A percentile compares a stretch with the other conserved stretches of the same genome.
phyloP scores from a whole-genome alignment of 2,113 vertebrate genomes.

The Psilopogon haemacephalus region DNA sequence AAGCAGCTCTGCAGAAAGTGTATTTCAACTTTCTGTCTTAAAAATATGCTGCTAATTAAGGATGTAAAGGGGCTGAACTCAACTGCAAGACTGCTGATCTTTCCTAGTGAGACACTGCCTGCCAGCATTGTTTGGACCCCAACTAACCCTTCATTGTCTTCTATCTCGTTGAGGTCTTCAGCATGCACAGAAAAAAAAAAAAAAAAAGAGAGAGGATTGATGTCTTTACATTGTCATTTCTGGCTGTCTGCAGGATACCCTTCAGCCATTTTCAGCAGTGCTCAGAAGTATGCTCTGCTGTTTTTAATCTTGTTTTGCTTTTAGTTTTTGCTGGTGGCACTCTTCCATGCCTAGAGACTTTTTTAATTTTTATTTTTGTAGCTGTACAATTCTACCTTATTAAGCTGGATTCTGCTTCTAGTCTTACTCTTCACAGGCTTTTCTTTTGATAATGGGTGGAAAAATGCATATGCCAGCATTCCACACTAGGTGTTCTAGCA shows the following conservation, averaged over 20 bases:
- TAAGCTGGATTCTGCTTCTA: constrained; percentile 40
- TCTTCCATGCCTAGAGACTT: constrained; percentile 31
- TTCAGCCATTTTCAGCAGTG: constrained; percentile 62
- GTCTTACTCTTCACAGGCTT: constrained; percentile 30
- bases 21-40: constrained; percentile 58
- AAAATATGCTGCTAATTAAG: constrained; percentile 65
- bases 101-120: constrained; percentile 44
- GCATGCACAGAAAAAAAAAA: constrained; percentile 17
- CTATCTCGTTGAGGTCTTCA: constrained; percentile 29
- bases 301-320: constrained; percentile 61
- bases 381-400: constrained; percentile 42
- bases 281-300: constrained; percentile 55
- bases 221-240: constrained; percentile 64
- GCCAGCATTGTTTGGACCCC: constrained; percentile 62
- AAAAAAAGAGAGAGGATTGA: constrained; percentile 18
- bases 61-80: constrained; percentile 58
- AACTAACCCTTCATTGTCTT: constrained; percentile 66
- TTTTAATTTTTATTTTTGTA: constrained; percentile 51
- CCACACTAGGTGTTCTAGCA: background rate
- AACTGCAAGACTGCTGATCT: constrained; percentile 53
- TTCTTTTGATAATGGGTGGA: constrained; percentile 50
- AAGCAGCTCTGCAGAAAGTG: constrained; percentile 47
- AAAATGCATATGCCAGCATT: constrained; percentile 66
- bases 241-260: constrained; percentile 51
- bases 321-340: constrained; percentile 58